Evolutionary conservation across 1,140 invertebrate species (phyloP).

Genomic region (Zeugodacus cucurbitae): DNA sequence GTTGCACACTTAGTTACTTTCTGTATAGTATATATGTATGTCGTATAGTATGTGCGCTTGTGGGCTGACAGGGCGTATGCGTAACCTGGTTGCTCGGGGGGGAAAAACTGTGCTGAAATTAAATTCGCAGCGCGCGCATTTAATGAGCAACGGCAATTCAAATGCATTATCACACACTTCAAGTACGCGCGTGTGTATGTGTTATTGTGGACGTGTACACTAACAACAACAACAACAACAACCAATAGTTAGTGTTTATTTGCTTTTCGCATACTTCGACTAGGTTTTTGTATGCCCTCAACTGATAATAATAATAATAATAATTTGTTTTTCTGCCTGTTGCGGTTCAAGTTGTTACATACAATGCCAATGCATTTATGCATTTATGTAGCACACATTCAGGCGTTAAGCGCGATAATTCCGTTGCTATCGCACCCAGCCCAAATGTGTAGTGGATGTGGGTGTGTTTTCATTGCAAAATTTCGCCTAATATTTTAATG

Average conservation of each 20-base stretch:
- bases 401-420: not conserved
- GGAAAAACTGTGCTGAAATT: slow-evolving; percentile 13
- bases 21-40: not conserved
- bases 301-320: slow-evolving; percentile 32
- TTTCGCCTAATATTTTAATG: not conserved
- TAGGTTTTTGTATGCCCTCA: not conserved
- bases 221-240: too few species aligned
- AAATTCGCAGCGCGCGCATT: not conserved
- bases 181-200: not conserved
- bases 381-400: not conserved
- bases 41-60: not conserved
- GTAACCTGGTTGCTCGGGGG: not conserved
- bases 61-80: not conserved
- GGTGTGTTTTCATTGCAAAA: not conserved
- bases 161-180: too few species aligned
- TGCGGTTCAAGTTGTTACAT: not conserved
- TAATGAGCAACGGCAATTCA: not conserved
- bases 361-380: not conserved
- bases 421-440: too few species aligned
- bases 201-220: not conserved
- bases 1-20: not conserved
- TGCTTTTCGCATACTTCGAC: not conserved
- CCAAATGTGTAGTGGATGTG: too few species aligned
- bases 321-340: slow-evolving; percentile 1
- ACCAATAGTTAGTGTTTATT: too few species aligned